Conservation (phyloP, 2,113 vertebrate species). For the Garra rufa region DNA sequence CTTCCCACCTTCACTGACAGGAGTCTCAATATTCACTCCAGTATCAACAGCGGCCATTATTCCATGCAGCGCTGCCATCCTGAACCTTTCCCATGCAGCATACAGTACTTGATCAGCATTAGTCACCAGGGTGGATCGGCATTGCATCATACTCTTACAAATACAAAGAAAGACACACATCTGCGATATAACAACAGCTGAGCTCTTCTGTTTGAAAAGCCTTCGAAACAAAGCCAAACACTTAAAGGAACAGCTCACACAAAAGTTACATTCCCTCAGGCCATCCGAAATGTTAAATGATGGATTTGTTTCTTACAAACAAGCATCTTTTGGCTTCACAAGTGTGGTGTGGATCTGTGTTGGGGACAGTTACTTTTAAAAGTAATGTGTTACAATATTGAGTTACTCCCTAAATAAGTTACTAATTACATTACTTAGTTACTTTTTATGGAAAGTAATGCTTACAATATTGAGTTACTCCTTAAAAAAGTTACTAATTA, state of each 20-base stretch:
- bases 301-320: no score
- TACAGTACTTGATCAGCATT: slow-evolving; percentile 31
- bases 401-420: no score
- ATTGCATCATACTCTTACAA: slow-evolving; percentile 47
- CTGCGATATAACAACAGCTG: not conserved
- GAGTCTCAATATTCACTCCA: not conserved
- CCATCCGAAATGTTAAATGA: no score
- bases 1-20: not conserved
- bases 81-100: slow-evolving; percentile 5
- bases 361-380: no score
- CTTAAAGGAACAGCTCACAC: not conserved
- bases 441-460: no score
- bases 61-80: not conserved
- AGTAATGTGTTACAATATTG: no score
- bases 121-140: slow-evolving; percentile 43
- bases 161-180: slow-evolving; percentile 22
- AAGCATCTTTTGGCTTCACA: no score
- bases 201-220: not conserved
- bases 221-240: slow-evolving; percentile 2
- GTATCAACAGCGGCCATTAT: not conserved
- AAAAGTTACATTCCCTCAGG: not conserved
- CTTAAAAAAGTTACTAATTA: no score
- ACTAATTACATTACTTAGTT: no score
- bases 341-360: no score
- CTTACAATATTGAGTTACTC: no score